These are phyloP conservation scores for Heliconius himera DNA, from an alignment of 1,140 invertebrate genomes.

Conservation along the genomic window DNA sequence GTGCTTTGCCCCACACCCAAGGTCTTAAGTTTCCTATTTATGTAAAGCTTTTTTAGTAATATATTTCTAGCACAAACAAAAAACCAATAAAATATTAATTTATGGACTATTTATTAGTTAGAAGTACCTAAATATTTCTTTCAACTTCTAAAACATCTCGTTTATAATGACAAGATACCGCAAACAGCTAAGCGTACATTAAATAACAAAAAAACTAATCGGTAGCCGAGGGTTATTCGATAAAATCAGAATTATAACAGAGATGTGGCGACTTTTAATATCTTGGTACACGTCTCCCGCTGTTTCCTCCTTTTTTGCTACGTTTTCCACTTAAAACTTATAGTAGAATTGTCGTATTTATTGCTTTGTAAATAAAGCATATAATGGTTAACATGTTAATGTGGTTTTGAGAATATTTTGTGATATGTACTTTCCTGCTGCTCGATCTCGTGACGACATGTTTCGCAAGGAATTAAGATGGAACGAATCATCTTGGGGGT, in stretches of 20 bases:
- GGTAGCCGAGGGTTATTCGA: conserved; percentile 35
- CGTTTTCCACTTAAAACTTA: background rate
- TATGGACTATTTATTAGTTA: background rate
- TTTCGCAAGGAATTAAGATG: conserved; percentile 46
- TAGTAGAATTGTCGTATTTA: background rate
- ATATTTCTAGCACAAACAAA: background rate
- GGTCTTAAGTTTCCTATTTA: background rate
- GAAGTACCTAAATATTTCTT: background rate
- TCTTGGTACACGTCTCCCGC: conserved; percentile 42
- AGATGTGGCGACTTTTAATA: conserved; percentile 56
- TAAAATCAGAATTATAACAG: conserved; percentile 54
- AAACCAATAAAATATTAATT: background rate
- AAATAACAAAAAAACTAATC: conserved; percentile 28
- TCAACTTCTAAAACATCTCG: background rate
- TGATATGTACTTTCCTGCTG: conserved; percentile 22
- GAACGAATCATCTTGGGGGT: conserved; percentile 44
- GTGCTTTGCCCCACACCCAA: too few relatives aligned
- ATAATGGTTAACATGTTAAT: background rate
- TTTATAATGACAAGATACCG: background rate
- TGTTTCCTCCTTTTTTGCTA: conserved; percentile 29
- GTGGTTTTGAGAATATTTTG: conserved; percentile 17
- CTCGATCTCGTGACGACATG: conserved; percentile 37
- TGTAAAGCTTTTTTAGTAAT: background rate
- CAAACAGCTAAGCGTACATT: conserved; percentile 3
- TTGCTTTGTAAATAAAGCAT: background rate